Evolutionary conservation across 2,113 vertebrate genomes (phyloP).

Genomic region (Camelus bactrianus): DNA sequence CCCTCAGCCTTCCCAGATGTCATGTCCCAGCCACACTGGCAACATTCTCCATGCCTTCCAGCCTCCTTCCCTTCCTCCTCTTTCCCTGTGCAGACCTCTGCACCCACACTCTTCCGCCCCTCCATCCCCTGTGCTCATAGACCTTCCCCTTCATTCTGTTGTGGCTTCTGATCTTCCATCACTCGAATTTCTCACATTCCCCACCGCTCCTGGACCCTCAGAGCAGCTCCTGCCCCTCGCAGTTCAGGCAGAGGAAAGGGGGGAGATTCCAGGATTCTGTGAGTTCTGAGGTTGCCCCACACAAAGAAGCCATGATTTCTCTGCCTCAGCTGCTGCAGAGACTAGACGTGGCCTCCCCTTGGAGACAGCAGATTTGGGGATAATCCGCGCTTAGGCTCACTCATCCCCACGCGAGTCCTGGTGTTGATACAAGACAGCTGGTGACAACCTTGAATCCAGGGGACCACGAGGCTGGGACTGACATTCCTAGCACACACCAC

Average conservation of each 20-base stretch:
- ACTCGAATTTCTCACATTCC: background rate
- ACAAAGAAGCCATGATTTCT: background rate
- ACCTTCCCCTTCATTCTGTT: background rate
- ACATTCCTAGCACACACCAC: background rate
- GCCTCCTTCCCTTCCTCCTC: too few species aligned
- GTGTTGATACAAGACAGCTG: background rate
- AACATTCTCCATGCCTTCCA: background rate
- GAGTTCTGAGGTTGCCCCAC: background rate
- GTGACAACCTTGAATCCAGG: background rate
- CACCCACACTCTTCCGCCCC: fast-evolving
- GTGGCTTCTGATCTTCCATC: background rate
- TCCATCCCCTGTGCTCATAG: fast-evolving
- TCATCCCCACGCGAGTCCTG: background rate
- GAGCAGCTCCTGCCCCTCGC: background rate
- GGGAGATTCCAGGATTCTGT: background rate
- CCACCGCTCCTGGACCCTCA: background rate
- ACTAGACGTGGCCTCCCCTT: background rate
- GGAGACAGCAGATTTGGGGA: constrained; percentile 5
- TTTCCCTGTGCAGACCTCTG: background rate
- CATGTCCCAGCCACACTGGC: background rate
- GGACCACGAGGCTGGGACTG: background rate
- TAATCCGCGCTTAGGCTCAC: background rate
- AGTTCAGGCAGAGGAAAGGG: background rate
- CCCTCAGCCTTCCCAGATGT: background rate
- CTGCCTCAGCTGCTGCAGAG: background rate